These are phyloP conservation scores for Numenius phaeopus DNA, from an alignment of 2,797 vertebrate genomes.

Conservation along the genomic window DNA sequence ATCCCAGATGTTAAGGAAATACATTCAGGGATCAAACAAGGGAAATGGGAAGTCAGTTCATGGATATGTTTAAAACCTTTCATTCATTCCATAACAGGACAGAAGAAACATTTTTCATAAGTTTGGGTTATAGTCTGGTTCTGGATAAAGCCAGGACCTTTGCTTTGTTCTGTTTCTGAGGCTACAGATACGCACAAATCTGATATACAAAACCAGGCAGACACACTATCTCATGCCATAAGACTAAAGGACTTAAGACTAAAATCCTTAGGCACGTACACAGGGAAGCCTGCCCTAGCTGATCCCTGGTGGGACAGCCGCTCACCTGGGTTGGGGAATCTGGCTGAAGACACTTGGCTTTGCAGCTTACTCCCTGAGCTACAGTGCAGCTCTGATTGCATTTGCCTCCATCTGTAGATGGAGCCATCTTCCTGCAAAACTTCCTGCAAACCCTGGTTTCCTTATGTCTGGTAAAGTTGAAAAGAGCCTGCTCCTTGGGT, in stretches of 20 bases:
- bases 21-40: background rate
- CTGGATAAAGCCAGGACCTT: background rate
- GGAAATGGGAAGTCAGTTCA: background rate
- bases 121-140: background rate
- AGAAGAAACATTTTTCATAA: background rate
- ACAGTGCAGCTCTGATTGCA: accelerated
- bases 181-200: accelerated
- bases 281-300: accelerated
- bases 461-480: background rate
- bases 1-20: background rate
- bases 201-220: background rate
- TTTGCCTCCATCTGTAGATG: background rate
- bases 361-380: background rate
- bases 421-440: background rate
- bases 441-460: background rate
- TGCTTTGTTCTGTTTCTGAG: background rate
- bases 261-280: background rate
- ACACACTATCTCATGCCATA: accelerated
- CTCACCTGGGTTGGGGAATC: accelerated
- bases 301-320: background rate
- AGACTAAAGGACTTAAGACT: background rate
- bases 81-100: background rate
- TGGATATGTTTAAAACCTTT: background rate
- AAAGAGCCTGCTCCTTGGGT: background rate
- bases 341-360: background rate